Base-by-base conservation (phyloP, 2,113 vertebrate genomes). In the Cyprinodon variegatus region DNA sequence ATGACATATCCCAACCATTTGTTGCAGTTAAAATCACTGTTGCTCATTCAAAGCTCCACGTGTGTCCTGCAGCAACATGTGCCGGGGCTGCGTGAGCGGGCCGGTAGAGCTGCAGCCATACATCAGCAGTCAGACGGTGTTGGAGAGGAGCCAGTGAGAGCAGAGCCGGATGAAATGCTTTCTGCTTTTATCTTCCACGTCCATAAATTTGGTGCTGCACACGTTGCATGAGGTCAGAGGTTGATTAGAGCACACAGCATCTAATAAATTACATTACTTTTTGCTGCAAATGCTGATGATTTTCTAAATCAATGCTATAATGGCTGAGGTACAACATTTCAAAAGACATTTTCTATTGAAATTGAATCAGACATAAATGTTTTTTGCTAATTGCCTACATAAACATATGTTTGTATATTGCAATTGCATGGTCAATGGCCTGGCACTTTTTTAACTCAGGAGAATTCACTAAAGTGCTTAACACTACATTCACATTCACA, bases 21-120 rank as follows among this genome's bases (percentile, higher is more conserved):
- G 90, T 90, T 91, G 91, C 90, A 57, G 84, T 92, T 91, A 89
- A 83, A 92, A 90, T 93, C 92, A 90, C 87, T 92, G 89, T 89
- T 92, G 90, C 90, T 88, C 89, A 67, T 68, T 88, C 63, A 11
- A 45, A 78, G 82, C 74, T 66, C 73, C 68, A 61, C 64, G 70
- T 77, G 88, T 87, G 85, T 88, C 89, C 90, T 86, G 50, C 65
- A 91, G 91, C 89, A 88, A 82, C 88, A 86, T 80, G 89, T 89
- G 83, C 83, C 73, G 41, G 79, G 81, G 82, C 72, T 65, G 64
- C 68, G 82, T 76, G 74, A 80, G 83, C 11, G 62, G 82, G 65
- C 39, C 22, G 81, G 86, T 72, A 68, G 38, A 61, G 71, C 68
- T 81, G 65, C 83, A 78, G 85, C 79, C 67, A 29, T 75, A 73